Conservation (phyloP, 2,797 vertebrate genomes). For the Clarias pachynema region DNA sequence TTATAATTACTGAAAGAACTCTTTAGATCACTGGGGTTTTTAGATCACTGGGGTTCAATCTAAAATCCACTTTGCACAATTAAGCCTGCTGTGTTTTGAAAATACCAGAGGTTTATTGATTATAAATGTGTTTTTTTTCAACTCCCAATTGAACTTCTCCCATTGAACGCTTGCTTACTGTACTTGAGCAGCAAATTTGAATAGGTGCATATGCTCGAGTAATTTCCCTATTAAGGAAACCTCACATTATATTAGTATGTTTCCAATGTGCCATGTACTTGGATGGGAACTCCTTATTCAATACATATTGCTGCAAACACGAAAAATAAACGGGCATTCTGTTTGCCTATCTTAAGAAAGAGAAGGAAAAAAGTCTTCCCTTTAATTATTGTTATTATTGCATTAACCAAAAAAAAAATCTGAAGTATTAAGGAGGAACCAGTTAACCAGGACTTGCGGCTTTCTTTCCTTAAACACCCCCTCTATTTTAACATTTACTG, state of each 20-base stretch:
- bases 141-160: constrained; percentile 40
- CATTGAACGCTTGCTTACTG: constrained; percentile 34
- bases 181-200: constrained; percentile 47
- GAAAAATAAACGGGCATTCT: constrained; percentile 20
- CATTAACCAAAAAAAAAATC: constrained; percentile 4
- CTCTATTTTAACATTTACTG: neutral
- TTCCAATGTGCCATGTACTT: constrained; percentile 43
- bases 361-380: constrained; percentile 40
- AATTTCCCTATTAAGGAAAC: constrained; percentile 49
- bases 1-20: constrained; percentile 4
- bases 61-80: neutral
- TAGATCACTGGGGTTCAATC: no score
- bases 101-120: constrained; percentile 28
- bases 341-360: constrained; percentile 20
- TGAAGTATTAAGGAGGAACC: constrained; percentile 22
- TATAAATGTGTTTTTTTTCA: constrained; percentile 31
- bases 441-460: constrained; percentile 2
- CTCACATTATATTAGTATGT: constrained; percentile 44
- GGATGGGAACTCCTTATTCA: constrained; percentile 37
- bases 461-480: neutral
- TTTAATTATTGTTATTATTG: constrained; percentile 35
- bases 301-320: constrained; percentile 40
- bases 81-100: neutral
- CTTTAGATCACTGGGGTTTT: constrained; percentile 8
- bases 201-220: constrained; percentile 52